A percentile compares a stretch with the other conserved stretches of the same genome.
Evolutionary conservation across 2,113 vertebrate species (phyloP).

Genomic region (Notothenia rossii): DNA sequence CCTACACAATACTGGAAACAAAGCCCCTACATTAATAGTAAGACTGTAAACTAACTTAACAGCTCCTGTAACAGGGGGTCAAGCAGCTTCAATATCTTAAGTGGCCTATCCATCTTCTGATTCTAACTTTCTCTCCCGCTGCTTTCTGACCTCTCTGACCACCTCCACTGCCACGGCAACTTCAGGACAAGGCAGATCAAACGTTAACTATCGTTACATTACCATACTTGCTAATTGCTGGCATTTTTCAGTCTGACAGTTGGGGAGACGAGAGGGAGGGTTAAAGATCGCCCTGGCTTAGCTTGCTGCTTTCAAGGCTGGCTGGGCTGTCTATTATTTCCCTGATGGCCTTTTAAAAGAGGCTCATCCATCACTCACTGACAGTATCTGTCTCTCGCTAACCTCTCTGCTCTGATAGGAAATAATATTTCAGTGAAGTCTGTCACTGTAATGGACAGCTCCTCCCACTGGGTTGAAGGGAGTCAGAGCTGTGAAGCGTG

Average conservation of each 20-base stretch:
- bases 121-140: conserved; percentile 30
- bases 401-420: conserved; percentile 69
- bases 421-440: conserved; percentile 73
- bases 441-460: conserved; percentile 75
- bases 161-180: conserved; percentile 17
- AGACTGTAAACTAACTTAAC: conserved; percentile 19
- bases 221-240: conserved; percentile 58
- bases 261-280: conserved; percentile 49
- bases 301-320: conserved; percentile 57
- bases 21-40: not conserved
- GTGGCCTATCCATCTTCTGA: conserved; percentile 6
- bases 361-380: conserved; percentile 75
- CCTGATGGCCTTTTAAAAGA: conserved; percentile 69
- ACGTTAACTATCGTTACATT: conserved; percentile 54
- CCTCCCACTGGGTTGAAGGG: conserved; percentile 60
- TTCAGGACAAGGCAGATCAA: conserved; percentile 47
- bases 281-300: conserved; percentile 36
- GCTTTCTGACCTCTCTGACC: conserved; percentile 42
- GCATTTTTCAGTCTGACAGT: conserved; percentile 71
- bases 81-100: conserved; percentile 22
- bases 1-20: conserved; percentile 2
- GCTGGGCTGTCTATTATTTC: conserved; percentile 59
- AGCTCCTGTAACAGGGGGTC: conserved; percentile 1
- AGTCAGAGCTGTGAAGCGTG: conserved; percentile 60
- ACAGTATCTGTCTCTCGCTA: conserved; percentile 70